Conservation (phyloP, 2,113 vertebrate species). For the Sakesphorus luctuosus region DNA sequence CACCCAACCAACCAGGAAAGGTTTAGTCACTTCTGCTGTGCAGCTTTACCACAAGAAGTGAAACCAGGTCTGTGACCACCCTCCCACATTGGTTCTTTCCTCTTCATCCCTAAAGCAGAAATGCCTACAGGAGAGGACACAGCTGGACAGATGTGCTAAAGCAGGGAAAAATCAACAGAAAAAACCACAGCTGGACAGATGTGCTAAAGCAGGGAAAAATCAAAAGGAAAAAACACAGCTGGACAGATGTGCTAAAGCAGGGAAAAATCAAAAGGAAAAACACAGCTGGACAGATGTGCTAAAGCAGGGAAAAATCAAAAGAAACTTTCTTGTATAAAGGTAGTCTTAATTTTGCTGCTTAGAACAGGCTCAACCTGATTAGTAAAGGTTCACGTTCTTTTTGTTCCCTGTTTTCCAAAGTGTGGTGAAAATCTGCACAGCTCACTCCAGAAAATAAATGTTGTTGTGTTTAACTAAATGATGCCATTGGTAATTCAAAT, state of each 20-base stretch:
- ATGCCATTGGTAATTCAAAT: not conserved
- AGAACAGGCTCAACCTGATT: not conserved
- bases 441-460: not conserved
- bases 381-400: not conserved
- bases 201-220: not conserved
- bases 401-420: not conserved
- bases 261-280: no score
- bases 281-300: not conserved
- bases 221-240: not conserved
- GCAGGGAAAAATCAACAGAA: not conserved
- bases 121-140: not conserved
- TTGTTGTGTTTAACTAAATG: not conserved
- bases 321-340: not conserved
- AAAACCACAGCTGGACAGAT: no score
- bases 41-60: rapidly evolving
- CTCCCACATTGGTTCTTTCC: rapidly evolving
- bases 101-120: not conserved
- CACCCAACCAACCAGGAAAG: rapidly evolving
- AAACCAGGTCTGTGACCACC: not conserved
- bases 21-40: not conserved
- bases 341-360: not conserved
- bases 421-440: not conserved
- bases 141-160: not conserved
- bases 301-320: not conserved
- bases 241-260: not conserved